A percentile compares a stretch with the other conserved stretches of the same genome.
These are phyloP conservation scores for Chitala chitala DNA, from an alignment of 2,113 vertebrate genomes.

Conservation along the genomic window DNA sequence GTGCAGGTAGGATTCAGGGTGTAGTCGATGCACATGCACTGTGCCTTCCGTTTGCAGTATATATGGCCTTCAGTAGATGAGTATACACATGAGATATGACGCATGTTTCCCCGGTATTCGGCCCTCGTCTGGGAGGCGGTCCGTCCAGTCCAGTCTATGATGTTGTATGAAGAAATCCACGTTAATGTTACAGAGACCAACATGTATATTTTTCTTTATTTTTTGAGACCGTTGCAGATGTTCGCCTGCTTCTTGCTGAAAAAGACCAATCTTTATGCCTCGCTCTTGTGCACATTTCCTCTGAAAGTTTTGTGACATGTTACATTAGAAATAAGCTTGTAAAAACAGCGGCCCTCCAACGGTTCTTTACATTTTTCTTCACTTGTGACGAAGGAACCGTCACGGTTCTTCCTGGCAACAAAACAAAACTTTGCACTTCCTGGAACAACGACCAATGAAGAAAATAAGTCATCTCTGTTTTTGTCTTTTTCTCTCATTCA, in stretches of 20 bases:
- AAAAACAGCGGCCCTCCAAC: slow-evolving; percentile 43
- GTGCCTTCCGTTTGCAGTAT: slow-evolving; percentile 9
- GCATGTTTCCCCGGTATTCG: not conserved
- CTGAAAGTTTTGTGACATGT: slow-evolving; percentile 14
- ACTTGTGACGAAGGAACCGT: slow-evolving; percentile 24
- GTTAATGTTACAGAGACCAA: slow-evolving; percentile 4
- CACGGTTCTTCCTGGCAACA: slow-evolving; percentile 26
- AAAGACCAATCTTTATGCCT: slow-evolving; percentile 4
- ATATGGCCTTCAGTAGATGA: slow-evolving; percentile 24
- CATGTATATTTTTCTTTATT: not conserved
- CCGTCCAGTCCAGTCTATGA: not conserved
- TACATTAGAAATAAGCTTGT: slow-evolving; percentile 34
- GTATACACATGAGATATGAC: slow-evolving; percentile 11
- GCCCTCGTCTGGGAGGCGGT: slow-evolving; percentile 12
- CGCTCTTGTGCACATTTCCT: not conserved
- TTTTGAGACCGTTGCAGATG: not conserved
- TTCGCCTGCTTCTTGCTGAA: not conserved
- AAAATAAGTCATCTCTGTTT: slow-evolving; percentile 66
- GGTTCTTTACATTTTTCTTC: slow-evolving; percentile 23
- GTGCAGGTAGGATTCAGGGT: slow-evolving; percentile 1
- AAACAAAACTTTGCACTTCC: slow-evolving; percentile 35
- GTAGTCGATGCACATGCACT: slow-evolving; percentile 2
- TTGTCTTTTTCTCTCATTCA: slow-evolving; percentile 75
- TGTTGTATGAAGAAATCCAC: not conserved
- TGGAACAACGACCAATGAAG: slow-evolving; percentile 59